Conservation (phyloP, 2,113 vertebrate genomes). For the Albula glossodonta region DNA sequence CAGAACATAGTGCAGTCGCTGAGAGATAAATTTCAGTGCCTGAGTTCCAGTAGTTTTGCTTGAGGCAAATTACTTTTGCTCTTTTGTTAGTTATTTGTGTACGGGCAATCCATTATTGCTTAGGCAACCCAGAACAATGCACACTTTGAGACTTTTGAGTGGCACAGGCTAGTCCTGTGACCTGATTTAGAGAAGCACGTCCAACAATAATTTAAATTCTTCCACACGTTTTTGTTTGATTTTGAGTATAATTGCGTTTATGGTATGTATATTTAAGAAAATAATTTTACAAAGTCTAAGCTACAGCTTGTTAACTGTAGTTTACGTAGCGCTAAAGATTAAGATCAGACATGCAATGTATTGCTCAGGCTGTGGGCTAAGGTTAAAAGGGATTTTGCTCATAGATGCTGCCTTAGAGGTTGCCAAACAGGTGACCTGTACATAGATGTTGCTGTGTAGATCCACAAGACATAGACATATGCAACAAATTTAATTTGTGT, state of each 20-base stretch:
- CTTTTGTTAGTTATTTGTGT: not conserved
- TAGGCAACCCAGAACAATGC: not conserved
- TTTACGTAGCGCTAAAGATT: conserved; percentile 14
- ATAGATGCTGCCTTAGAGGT: not conserved
- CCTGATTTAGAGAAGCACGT: not conserved
- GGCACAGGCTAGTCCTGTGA: not conserved
- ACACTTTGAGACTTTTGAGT: not conserved
- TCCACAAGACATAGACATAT: conserved; percentile 12
- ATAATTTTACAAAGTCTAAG: conserved; percentile 2
- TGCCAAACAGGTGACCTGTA: not conserved
- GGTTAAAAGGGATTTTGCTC: conserved; percentile 21
- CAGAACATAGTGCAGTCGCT: conserved; percentile 92
- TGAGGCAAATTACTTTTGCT: conserved; percentile 43
- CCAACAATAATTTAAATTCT: conserved; percentile 14
- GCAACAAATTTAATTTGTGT: conserved; percentile 1
- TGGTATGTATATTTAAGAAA: conserved; percentile 27
- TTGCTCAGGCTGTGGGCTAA: conserved; percentile 9
- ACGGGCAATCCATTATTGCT: not conserved
- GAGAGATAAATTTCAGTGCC: conserved; percentile 96
- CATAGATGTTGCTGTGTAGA: conserved; percentile 2
- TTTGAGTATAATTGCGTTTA: conserved; percentile 11
- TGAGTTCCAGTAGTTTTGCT: conserved; percentile 95
- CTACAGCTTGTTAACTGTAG: conserved; percentile 4
- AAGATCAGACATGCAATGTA: conserved; percentile 10
- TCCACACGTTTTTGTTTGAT: not conserved